Evolutionary conservation across 2,113 vertebrate species (phyloP).

Genomic region (Podarcis raffonei): DNA sequence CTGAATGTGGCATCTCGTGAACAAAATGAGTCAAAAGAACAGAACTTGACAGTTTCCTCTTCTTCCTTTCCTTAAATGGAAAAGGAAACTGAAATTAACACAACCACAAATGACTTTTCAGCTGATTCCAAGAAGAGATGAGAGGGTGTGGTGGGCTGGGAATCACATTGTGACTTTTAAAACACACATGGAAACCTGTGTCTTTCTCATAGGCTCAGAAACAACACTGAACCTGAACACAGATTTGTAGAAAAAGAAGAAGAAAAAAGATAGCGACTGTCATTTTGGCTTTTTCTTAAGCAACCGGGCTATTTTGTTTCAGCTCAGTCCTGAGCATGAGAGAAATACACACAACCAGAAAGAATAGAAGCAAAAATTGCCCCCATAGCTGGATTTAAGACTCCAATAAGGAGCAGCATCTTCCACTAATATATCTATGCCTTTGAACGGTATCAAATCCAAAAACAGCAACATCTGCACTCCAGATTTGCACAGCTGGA

Average conservation of each 20-base stretch:
- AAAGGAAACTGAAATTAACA: constrained; percentile 12
- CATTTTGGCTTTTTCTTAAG: no score
- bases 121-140: no score
- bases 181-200: no score
- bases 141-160: no score
- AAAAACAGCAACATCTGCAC: not conserved
- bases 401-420: not conserved
- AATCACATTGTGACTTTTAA: no score
- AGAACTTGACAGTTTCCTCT: fast-evolving
- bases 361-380: no score
- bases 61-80: fast-evolving
- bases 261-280: no score
- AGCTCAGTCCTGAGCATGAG: no score
- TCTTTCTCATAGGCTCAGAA: not conserved
- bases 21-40: constrained; percentile 7
- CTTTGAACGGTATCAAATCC: not conserved
- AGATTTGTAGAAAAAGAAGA: no score
- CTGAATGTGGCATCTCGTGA: not conserved
- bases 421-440: not conserved
- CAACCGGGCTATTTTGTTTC: no score
- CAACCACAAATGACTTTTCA: not conserved
- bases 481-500: not conserved
- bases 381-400: not conserved
- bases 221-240: not conserved
- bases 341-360: not conserved